phyloP scores from a whole-genome alignment of 2,113 vertebrate species.

The Pitta sordida region DNA sequence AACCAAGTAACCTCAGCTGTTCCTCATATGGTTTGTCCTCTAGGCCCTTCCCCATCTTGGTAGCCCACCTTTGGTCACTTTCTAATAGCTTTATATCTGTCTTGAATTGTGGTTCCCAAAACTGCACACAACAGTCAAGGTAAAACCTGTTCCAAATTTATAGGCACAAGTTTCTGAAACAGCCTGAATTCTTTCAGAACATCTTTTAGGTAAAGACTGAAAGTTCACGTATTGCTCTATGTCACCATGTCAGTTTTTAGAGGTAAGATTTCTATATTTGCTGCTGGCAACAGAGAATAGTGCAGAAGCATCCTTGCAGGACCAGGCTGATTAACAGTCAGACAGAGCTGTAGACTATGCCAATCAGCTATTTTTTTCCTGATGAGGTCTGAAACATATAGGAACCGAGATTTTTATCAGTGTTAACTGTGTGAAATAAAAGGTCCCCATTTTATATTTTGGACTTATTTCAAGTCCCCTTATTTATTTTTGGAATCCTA shows the following conservation, averaged over 20 bases:
- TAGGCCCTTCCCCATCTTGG: neutral
- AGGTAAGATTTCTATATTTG: neutral
- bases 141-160: neutral
- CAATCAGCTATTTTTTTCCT: neutral
- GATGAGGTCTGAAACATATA: neutral
- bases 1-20: neutral
- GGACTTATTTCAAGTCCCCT: neutral
- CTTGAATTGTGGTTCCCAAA: neutral
- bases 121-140: no score
- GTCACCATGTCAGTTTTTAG: neutral
- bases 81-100: neutral
- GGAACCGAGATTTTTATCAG: neutral
- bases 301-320: neutral
- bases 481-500: neutral
- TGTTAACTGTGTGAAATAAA: neutral
- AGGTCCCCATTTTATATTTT: no score
- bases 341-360: neutral
- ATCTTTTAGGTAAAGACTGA: neutral
- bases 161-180: neutral
- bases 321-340: neutral
- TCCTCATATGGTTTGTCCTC: neutral
- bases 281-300: neutral
- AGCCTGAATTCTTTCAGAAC: neutral
- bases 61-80: neutral
- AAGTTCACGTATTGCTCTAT: neutral